These are phyloP conservation scores for Atherinomorus stipes DNA, from an alignment of 2,113 vertebrate species.

Conservation along the genomic window DNA sequence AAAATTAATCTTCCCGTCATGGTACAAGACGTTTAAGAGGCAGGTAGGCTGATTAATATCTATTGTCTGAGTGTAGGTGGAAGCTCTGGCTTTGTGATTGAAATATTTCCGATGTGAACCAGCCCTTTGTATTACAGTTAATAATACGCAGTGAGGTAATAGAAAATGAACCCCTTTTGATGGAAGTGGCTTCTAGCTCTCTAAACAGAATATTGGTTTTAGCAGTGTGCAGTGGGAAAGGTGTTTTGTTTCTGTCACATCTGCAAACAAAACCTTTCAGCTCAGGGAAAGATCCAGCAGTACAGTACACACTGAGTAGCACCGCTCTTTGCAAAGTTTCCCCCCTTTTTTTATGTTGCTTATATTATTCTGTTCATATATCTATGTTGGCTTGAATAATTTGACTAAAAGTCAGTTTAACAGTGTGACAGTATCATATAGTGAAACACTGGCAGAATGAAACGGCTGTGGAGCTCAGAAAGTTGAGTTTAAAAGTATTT, in stretches of 20 bases:
- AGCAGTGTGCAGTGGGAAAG: neutral
- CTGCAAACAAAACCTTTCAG: neutral
- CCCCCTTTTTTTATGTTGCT: neutral
- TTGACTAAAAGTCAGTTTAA: too few species aligned
- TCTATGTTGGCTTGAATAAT: too few species aligned
- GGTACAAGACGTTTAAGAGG: neutral
- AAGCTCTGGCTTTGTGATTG: neutral
- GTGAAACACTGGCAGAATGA: too few species aligned
- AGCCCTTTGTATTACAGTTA: neutral
- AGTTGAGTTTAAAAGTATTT: too few species aligned
- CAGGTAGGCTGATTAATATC: neutral
- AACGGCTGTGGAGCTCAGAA: too few species aligned
- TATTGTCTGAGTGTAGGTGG: conserved; percentile 1
- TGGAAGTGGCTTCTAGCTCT: neutral
- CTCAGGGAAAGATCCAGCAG: neutral
- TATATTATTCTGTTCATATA: neutral
- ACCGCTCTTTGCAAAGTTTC: neutral
- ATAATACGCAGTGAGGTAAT: neutral
- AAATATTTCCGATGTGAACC: neutral
- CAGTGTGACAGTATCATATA: too few species aligned
- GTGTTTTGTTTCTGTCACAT: neutral
- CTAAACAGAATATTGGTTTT: neutral
- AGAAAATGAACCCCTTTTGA: neutral
- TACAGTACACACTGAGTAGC: neutral
- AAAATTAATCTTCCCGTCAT: neutral